Conservation (phyloP, 35 echinoderm and acorn worm genomes). For the Anneissia japonica region DNA sequence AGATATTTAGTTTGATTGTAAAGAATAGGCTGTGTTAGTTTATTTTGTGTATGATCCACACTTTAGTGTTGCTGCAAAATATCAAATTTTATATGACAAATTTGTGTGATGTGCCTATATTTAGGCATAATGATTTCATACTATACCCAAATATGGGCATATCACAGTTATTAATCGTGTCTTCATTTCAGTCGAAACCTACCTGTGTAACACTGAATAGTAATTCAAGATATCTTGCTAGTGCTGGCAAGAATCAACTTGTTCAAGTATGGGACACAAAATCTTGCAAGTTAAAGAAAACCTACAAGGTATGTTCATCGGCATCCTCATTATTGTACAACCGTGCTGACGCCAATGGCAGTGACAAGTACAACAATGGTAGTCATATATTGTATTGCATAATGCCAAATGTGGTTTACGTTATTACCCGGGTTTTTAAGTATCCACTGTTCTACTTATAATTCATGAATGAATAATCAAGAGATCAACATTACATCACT, state of each 20-base stretch:
- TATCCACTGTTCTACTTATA: neutral
- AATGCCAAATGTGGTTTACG: neutral
- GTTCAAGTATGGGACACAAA: conserved; percentile 90
- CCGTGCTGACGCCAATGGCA: neutral
- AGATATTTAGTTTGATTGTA: neutral
- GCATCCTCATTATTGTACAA: neutral
- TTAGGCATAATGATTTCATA: neutral
- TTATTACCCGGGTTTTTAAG: neutral
- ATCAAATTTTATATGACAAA: neutral
- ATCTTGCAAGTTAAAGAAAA: conserved; percentile 78
- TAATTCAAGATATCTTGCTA: conserved; percentile 68
- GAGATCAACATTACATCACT: neutral
- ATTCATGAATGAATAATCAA: neutral
- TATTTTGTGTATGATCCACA: neutral
- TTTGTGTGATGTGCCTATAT: neutral
- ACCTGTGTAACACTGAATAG: conserved; percentile 81
- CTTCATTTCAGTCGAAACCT: conserved; percentile 66
- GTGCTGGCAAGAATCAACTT: conserved; percentile 70
- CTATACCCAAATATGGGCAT: neutral
- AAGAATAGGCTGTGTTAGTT: neutral
- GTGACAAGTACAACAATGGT: neutral
- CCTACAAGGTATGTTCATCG: conserved; percentile 66
- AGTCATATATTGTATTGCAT: neutral
- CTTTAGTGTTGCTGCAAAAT: neutral
- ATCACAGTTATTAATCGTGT: neutral